Evolutionary conservation across 2,888 invertebrate genomes (phyloP).

Genomic region (Tipula lateralis): DNA sequence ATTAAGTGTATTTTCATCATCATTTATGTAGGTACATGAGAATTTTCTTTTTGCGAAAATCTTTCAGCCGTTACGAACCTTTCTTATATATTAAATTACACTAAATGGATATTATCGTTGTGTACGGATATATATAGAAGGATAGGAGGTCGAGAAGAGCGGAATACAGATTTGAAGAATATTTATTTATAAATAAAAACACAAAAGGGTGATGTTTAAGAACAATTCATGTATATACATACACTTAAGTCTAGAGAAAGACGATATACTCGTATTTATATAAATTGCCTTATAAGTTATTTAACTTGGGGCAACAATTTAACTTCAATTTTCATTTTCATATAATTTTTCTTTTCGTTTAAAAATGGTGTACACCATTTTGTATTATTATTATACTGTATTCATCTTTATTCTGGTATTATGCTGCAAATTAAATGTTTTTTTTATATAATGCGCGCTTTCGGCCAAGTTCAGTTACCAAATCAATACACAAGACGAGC

Average conservation of each 20-base stretch:
- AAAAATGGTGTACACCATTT: slow-evolving; percentile 24
- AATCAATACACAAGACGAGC: too few relatives aligned
- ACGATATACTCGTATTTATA: background rate
- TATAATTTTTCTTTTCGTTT: background rate
- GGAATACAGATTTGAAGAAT: background rate
- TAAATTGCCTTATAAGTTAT: background rate
- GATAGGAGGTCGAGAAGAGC: background rate
- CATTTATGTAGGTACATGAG: background rate
- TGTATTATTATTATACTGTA: background rate
- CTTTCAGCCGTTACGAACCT: background rate
- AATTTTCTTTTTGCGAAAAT: background rate
- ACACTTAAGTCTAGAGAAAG: too few relatives aligned
- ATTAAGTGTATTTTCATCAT: background rate
- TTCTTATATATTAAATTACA: background rate
- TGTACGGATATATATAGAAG: background rate
- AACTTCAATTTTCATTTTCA: slow-evolving; percentile 3
- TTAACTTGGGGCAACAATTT: slow-evolving; percentile 19
- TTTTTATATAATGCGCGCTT: background rate
- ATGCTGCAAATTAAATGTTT: background rate
- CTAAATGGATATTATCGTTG: background rate
- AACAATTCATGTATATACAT: background rate
- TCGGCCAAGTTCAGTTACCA: background rate
- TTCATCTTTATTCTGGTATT: background rate
- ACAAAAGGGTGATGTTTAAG: background rate
- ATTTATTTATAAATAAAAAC: background rate